phyloP scores from a whole-genome alignment of 2,113 vertebrate genomes.

The Corythornis cristatus region DNA sequence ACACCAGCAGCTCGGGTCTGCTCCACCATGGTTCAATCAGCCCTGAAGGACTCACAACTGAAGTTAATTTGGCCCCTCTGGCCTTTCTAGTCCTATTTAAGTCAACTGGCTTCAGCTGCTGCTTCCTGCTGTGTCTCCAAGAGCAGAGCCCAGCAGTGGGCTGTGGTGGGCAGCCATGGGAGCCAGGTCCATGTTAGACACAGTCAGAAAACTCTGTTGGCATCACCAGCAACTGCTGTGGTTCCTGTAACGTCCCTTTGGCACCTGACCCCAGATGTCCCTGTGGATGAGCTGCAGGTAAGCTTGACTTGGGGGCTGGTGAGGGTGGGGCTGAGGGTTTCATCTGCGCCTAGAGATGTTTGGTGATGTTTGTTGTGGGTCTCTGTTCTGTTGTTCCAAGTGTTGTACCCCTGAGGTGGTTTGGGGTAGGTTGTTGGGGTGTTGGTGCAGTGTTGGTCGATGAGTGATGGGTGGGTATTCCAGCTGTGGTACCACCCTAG shows the following conservation, averaged over 20 bases:
- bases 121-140: neutral
- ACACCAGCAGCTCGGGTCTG: neutral
- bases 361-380: fast-evolving
- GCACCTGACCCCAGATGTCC: neutral
- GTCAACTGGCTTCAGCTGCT: neutral
- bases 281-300: neutral
- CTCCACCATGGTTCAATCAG: neutral
- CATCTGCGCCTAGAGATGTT: fast-evolving
- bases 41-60: neutral
- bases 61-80: neutral
- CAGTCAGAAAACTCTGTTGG: neutral
- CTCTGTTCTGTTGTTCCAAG: neutral
- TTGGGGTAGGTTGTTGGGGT: neutral
- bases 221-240: fast-evolving
- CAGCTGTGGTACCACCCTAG: fast-evolving
- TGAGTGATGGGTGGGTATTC: neutral
- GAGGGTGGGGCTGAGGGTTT: neutral
- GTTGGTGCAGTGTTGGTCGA: fast-evolving
- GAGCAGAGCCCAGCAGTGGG: fast-evolving
- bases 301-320: neutral
- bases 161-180: neutral
- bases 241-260: neutral
- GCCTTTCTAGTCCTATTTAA: neutral
- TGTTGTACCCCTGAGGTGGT: fast-evolving
- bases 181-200: fast-evolving